phyloP scores from a whole-genome alignment of 2,888 invertebrate species.

The Meta bourneti region DNA sequence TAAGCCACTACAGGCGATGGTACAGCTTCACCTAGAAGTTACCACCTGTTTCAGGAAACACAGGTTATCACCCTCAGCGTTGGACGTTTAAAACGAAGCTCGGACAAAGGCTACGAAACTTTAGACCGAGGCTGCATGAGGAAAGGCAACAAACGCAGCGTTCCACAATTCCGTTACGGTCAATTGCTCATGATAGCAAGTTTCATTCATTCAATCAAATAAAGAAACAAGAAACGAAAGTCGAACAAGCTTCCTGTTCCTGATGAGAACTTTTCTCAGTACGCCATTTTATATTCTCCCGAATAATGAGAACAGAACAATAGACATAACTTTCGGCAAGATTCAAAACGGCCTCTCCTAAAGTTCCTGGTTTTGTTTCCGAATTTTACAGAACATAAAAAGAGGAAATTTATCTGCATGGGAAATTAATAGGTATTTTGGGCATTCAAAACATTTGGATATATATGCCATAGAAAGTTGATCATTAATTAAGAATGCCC shows the following conservation, averaged over 20 bases:
- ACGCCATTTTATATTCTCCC: not conserved
- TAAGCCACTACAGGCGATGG: too few species aligned
- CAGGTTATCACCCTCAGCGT: not conserved
- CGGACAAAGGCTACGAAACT: not conserved
- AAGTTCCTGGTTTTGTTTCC: too few species aligned
- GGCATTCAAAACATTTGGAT: too few species aligned
- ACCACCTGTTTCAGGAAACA: not conserved
- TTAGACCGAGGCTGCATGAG: not conserved
- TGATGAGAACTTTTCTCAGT: not conserved
- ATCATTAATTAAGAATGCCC: too few species aligned
- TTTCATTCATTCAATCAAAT: constrained; percentile 4
- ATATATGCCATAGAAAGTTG: too few species aligned
- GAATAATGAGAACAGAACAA: not conserved
- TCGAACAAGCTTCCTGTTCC: not conserved
- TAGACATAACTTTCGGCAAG: not conserved
- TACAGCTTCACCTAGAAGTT: too few species aligned
- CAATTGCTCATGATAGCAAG: constrained; percentile 18
- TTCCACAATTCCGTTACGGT: constrained; percentile 5
- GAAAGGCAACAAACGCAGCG: not conserved
- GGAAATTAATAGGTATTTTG: too few species aligned
- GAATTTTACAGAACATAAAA: too few species aligned
- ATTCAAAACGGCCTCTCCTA: too few species aligned
- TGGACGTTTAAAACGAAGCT: not conserved
- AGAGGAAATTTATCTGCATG: too few species aligned
- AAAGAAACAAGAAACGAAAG: not conserved